Base-by-base conservation (phyloP, 2,113 vertebrate species). In the Apaloderma vittatum region DNA sequence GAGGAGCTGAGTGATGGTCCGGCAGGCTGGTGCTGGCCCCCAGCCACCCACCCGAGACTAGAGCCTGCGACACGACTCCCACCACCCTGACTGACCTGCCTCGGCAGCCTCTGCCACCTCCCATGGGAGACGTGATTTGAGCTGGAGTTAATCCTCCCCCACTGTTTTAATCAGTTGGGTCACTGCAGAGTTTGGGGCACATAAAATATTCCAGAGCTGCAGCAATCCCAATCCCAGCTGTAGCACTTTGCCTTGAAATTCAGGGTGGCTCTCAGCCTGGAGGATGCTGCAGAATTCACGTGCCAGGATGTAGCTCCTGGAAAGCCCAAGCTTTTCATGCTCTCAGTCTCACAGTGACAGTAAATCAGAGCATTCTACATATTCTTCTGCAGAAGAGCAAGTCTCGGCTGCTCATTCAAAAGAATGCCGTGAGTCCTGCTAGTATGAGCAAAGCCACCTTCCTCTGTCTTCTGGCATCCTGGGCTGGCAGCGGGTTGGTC, bases 401-500 rank as follows among this genome's bases (percentile, higher is more conserved):
- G 14, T 45, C 30, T 12, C 54, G 4, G 4, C 32, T 76, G 58
- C 54, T 84, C 90, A 84, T 93, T 95, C 78, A 95, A 82, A 92
- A 81, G 89, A 94, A 93, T 94, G 77, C 54, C 16, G 3, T 0
- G 1, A 76, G 70, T 88, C 40, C 48, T 89, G 79, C 66, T 73
- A 49, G 58, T 55, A 52, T 20, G 27, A 85, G 71, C 7, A 32
- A 97, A 94, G 59, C 73, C 45, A 94, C 79, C 68, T 89, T 97
- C 70, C 48, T 94, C 73, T 2, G 34, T 61, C 48, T 23, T 89
- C 93, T 97, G 95, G 86, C 71, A 94, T 91, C 78, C 66, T 23
- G 18, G 58, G 43, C 91, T 94, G 94, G 93, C 24, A 6, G 91
- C 15, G n/a, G 52, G 86, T 81, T 97, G 93, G 91, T 96, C 97